phyloP scores from a whole-genome alignment of 2,797 vertebrate genomes.

The Cygnus olor region DNA sequence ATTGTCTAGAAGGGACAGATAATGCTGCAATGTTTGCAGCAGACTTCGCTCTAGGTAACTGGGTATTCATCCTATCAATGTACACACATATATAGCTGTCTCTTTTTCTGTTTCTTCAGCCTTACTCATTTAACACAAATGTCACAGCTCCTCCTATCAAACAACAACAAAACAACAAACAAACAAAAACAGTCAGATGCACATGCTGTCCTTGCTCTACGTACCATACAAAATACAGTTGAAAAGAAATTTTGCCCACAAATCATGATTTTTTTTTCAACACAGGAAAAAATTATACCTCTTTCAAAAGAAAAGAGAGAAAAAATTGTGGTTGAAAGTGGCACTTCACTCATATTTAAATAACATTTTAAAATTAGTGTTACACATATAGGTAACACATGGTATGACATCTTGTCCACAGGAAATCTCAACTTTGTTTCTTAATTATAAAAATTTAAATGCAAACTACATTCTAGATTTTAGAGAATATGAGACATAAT shows the following conservation, averaged over 20 bases:
- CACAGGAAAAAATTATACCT: not conserved
- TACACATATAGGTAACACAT: not conserved
- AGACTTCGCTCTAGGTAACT: not conserved
- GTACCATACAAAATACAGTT: not conserved
- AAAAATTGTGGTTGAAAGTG: not conserved
- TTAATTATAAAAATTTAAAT: not conserved
- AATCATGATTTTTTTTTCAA: not conserved
- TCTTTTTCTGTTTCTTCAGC: not conserved
- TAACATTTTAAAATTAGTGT: not conserved
- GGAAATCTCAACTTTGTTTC: not conserved
- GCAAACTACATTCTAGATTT: not conserved
- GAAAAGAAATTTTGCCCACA: not conserved
- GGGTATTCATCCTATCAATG: not conserved
- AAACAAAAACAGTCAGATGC: no score
- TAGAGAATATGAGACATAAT: not conserved
- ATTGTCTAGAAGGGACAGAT: not conserved
- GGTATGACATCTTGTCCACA: not conserved
- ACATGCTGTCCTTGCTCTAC: not conserved
- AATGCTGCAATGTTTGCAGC: not conserved
- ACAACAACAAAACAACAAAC: not conserved
- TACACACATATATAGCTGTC: not conserved
- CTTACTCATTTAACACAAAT: not conserved
- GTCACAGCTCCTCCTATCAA: not conserved
- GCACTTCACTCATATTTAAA: not conserved
- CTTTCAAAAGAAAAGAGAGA: not conserved